Evolutionary conservation across 2,888 invertebrate species (phyloP), one percentile per base, ranked within the genome.

Genomic region (Hipparchia sbordonii): DNA sequence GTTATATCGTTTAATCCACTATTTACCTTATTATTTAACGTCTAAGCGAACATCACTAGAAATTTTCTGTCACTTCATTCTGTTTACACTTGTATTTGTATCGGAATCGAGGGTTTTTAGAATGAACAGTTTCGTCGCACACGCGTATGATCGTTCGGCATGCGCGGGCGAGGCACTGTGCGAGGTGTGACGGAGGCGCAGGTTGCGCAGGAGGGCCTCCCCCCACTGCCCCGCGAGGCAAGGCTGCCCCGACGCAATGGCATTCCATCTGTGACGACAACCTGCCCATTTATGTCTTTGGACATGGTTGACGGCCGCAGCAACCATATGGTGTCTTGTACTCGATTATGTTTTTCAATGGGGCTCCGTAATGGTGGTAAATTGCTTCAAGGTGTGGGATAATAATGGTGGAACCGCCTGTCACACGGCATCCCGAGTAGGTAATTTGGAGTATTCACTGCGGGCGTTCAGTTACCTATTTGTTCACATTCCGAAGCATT

Each of bases 241-340:
- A 87, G 87, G 87, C 87, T 85, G 82, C 84, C 85, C 83, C 85
- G 82, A 80, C 82, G 85, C 84, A 83, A 83, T 87, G 87, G 87
- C 90, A 91, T 91, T 89, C 90, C 90, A 85, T 87, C 87, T 90
- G 90, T 92, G 92, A 93, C 91, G 91, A 92, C 89, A 90, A 87
- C 87, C 84, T 92, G 91, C 91, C 93, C 93, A 93, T 93, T 93
- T 93, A 92, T 87, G 93, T 91, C 90, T 90, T 91, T 89, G 90
- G 91, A 92, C 87, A 92, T 89, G 91, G 92, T 88, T 87, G 90
- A 87, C 85, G 90, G 91, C 82, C 89, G 87, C 86, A 81, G 81
- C 87, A 84, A 86, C 93, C 93, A 93, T 93, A 93, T 93, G 93
- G 93, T 87, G 85, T 84, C 87, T 84, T 86, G 84, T 83, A 83